Conservation (phyloP, 1,140 invertebrate genomes). For the Drosophila bipectinata region DNA sequence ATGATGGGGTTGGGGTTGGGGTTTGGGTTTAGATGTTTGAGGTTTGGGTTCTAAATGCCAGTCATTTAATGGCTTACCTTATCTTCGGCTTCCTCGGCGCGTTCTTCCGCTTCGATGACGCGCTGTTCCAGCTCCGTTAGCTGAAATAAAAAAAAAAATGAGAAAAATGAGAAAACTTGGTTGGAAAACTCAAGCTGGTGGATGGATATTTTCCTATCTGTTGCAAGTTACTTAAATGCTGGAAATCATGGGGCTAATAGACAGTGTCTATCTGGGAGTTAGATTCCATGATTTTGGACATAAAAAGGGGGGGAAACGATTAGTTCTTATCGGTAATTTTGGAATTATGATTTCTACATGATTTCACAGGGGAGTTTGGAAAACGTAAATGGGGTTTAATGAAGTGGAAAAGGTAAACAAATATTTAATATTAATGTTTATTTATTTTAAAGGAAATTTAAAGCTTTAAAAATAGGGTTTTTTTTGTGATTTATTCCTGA, state of each 20-base stretch:
- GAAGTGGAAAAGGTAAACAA: background rate
- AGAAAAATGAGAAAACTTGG: background rate
- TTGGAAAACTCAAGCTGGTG: conserved; percentile 14
- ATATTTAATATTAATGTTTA: background rate
- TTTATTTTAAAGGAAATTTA: no score
- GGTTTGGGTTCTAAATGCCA: background rate
- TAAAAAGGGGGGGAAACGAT: background rate
- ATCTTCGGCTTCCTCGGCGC: conserved; percentile 95
- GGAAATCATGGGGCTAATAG: conserved; percentile 52
- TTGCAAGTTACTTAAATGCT: conserved; percentile 25
- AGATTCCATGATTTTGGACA: background rate
- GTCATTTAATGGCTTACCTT: conserved; percentile 88
- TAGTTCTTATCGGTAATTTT: background rate
- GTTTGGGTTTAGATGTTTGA: background rate
- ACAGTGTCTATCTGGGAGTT: background rate
- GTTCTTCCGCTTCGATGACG: conserved; percentile 94
- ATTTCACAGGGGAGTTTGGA: background rate
- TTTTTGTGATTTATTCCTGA: no score
- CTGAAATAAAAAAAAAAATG: conserved; percentile 85
- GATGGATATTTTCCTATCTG: background rate
- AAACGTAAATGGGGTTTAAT: background rate
- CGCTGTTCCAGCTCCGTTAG: conserved; percentile 95
- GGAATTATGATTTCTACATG: conserved; percentile 1
- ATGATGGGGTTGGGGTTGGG: background rate
- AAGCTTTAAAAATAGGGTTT: background rate